Evolutionary conservation across 92 coral and sea anemone species (phyloP).

Genomic region (Phenganax stokvisi): DNA sequence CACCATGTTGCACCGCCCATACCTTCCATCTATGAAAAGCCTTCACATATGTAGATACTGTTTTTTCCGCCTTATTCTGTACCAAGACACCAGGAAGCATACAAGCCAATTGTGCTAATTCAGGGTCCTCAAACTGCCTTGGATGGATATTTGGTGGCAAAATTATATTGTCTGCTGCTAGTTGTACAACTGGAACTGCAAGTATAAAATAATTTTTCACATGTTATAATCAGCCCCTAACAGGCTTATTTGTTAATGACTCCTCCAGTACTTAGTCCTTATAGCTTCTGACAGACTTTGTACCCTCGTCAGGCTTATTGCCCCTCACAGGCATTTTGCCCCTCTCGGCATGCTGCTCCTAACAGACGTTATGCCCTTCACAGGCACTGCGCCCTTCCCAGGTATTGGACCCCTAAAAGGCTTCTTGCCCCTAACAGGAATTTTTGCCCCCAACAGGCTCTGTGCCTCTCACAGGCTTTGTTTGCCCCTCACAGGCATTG

Average conservation of each 20-base stretch:
- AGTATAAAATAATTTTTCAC: background rate
- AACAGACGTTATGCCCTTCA: background rate
- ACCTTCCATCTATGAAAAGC: conserved; percentile 4
- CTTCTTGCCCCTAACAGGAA: background rate
- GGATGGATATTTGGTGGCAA: background rate
- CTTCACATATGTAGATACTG: background rate
- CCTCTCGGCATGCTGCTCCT: background rate
- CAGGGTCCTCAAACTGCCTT: conserved; percentile 1
- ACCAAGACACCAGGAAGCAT: conserved; percentile 9
- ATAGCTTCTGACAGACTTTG: background rate
- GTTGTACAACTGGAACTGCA: conserved; percentile 7
- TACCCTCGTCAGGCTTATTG: too few relatives aligned
- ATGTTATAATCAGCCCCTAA: background rate
- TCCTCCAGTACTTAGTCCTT: background rate
- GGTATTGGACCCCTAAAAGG: background rate
- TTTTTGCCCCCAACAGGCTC: background rate
- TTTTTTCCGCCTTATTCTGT: background rate
- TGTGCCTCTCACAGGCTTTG: conserved; percentile 10
- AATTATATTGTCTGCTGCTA: background rate
- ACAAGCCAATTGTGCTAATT: background rate
- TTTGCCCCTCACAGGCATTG: background rate
- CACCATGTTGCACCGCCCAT: conserved; percentile 19
- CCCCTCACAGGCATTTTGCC: background rate
- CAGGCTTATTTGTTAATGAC: background rate
- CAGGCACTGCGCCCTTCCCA: background rate